Percentiles rank a stretch among this genome's conserved stretches.
Conservation (phyloP, 1,140 invertebrate genomes). For the Platyura marginata region DNA sequence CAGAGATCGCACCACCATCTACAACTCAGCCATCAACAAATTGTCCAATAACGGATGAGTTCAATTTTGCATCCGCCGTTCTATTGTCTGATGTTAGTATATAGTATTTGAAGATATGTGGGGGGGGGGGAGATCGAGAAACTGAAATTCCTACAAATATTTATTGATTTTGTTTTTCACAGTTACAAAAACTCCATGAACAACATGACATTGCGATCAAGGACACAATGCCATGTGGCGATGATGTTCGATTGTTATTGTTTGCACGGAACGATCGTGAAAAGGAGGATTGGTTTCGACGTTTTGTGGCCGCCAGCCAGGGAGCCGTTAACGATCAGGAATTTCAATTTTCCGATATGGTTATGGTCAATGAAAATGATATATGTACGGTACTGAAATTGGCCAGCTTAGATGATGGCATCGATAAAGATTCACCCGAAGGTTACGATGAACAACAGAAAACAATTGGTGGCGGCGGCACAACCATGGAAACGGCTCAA, state of each 20-base stretch:
- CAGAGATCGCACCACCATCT: too few relatives aligned
- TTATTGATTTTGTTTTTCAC: background rate
- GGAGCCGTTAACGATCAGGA: slow-evolving; percentile 17
- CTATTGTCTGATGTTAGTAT: too few relatives aligned
- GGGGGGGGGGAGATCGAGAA: too few relatives aligned
- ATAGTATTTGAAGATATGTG: too few relatives aligned
- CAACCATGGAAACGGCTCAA: background rate
- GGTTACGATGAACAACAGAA: background rate
- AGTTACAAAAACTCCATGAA: slow-evolving; percentile 16
- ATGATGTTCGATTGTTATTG: slow-evolving; percentile 33
- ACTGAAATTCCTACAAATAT: too few relatives aligned
- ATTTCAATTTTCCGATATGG: slow-evolving; percentile 13
- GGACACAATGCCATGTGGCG: slow-evolving; percentile 15
- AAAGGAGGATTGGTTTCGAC: slow-evolving; percentile 67
- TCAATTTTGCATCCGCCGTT: too few relatives aligned
- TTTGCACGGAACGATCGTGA: slow-evolving; percentile 69
- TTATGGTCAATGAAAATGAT: slow-evolving; percentile 16
- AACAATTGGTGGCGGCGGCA: background rate
- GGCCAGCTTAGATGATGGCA: background rate
- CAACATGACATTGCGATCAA: slow-evolving; percentile 16
- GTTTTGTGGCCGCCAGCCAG: slow-evolving; percentile 16
- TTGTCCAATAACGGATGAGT: too few relatives aligned
- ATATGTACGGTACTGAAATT: slow-evolving; percentile 2
- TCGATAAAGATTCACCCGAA: background rate
- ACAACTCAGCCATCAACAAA: too few relatives aligned